A percentile compares a stretch with the other conserved stretches of the same genome.
Evolutionary conservation across 2,888 invertebrate species (phyloP).

Genomic region (Meteorus cinctellus): DNA sequence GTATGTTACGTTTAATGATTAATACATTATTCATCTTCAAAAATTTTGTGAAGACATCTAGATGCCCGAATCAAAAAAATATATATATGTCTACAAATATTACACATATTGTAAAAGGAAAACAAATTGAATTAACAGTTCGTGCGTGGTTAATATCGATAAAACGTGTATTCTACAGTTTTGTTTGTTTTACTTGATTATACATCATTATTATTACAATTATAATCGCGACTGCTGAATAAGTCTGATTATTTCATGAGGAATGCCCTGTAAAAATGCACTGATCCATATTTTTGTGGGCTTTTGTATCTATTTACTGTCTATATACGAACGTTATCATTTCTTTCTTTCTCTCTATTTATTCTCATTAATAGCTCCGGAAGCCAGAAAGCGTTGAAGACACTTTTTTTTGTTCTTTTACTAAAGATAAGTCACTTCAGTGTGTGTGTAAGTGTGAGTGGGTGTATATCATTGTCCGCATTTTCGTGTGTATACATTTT

Average conservation of each 20-base stretch:
- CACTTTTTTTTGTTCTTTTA: constrained; percentile 37
- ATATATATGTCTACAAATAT: neutral
- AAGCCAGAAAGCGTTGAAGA: constrained; percentile 45
- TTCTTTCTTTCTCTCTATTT: constrained; percentile 30
- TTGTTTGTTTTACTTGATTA: constrained; percentile 5
- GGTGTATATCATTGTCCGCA: constrained; percentile 15
- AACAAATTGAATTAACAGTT: neutral
- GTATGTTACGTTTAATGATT: neutral
- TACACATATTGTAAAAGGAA: neutral
- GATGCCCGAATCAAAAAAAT: neutral
- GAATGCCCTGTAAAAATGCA: constrained; percentile 66
- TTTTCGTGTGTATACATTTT: constrained; percentile 29
- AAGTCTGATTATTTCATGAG: constrained; percentile 52
- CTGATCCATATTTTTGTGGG: constrained; percentile 50
- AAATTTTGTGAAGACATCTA: neutral
- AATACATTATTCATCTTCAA: neutral
- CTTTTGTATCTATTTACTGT: neutral
- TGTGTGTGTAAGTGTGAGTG: constrained; percentile 47
- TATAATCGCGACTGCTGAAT: constrained; percentile 46
- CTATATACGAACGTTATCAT: constrained; percentile 49
- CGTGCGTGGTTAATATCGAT: constrained; percentile 9
- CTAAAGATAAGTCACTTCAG: constrained; percentile 61
- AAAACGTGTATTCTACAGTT: constrained; percentile 38
- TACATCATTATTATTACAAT: constrained; percentile 31
- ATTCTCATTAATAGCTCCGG: constrained; percentile 41